Evolutionary conservation across 2,888 invertebrate genomes (phyloP), one percentile per base, ranked within the genome.

Genomic region (Tipula vernalis): DNA sequence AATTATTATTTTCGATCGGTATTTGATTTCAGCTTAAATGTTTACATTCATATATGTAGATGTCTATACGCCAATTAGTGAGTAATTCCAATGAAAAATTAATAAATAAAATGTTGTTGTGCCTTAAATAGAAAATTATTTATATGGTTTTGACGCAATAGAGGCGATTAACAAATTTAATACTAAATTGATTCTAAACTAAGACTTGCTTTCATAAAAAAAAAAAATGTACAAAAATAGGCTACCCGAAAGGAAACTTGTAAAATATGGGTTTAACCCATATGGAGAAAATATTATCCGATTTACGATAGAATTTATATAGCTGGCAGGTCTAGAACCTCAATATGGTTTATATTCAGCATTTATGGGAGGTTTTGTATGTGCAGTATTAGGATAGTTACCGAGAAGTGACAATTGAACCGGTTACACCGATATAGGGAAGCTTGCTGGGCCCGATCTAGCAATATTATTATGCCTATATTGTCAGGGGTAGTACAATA

Each of bases 261-360:
- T 28, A 71, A 5, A 71, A 39, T 39, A 85, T 85, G 85, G 85
- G 85, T 18, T 18, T 85, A 18, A 42, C 39, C 18, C 85, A 44
- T 47, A 36, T 87, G 8, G 87, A 87, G 28, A 89, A 89, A 86
- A 71, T 90, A 41, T 71, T 91, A 87, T 91, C 92, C 0, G 92
- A 91, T 13, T 89, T 95, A 12, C 93, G 93, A 89, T 97, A 97
- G 97, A 91, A 0, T 98, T 98, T 90, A 97, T 98, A 5, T 96
- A 96, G 13, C 92, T 98, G 87, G 98, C 97, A 39, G 97, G 97
- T 85, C 92, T 98, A 86, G 95, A 96, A 90, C 96, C 97, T 44
- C 96, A 96, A 97, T 98, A 97, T 92, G 98, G 98, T 3, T 93
- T 99, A 86, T 98, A 98, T 92, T 98, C 98, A 0, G 96, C 98